Conservation (phyloP, 1,140 invertebrate genomes). For the Conopomorpha cramerella region DNA sequence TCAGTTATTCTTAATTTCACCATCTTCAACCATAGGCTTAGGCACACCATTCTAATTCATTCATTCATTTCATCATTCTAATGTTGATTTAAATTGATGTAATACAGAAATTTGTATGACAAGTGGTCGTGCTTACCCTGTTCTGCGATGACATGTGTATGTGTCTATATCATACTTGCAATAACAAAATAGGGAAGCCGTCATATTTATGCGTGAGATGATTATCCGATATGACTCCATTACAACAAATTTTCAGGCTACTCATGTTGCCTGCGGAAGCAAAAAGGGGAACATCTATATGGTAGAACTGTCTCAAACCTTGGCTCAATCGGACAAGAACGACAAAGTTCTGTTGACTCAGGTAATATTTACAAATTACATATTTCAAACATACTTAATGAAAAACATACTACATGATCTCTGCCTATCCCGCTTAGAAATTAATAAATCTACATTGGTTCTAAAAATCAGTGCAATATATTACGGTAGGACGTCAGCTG, state of each 20-base stretch:
- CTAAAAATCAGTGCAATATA: too few relatives aligned
- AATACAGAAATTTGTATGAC: too few relatives aligned
- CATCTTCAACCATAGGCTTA: neutral
- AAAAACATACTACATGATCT: too few relatives aligned
- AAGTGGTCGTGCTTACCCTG: too few relatives aligned
- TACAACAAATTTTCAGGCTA: neutral
- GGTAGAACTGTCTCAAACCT: conserved; percentile 81
- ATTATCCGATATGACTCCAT: neutral
- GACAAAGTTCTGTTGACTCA: conserved; percentile 67
- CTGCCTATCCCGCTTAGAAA: too few relatives aligned
- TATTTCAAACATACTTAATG: too few relatives aligned
- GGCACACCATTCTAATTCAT: neutral
- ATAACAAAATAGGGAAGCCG: neutral
- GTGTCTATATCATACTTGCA: neutral
- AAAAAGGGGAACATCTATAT: conserved; percentile 80
- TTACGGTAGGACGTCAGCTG: too few relatives aligned
- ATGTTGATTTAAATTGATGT: neutral
- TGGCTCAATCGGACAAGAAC: conserved; percentile 78
- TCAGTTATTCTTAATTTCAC: conserved; percentile 5
- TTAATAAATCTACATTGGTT: too few relatives aligned
- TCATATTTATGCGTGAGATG: neutral
- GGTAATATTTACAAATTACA: neutral
- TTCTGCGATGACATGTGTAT: too few relatives aligned
- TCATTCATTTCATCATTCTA: neutral
- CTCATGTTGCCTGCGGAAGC: conserved; percentile 74